These are phyloP conservation scores for Poecile atricapillus DNA, from an alignment of 2,113 vertebrate species.

Conservation along the genomic window DNA sequence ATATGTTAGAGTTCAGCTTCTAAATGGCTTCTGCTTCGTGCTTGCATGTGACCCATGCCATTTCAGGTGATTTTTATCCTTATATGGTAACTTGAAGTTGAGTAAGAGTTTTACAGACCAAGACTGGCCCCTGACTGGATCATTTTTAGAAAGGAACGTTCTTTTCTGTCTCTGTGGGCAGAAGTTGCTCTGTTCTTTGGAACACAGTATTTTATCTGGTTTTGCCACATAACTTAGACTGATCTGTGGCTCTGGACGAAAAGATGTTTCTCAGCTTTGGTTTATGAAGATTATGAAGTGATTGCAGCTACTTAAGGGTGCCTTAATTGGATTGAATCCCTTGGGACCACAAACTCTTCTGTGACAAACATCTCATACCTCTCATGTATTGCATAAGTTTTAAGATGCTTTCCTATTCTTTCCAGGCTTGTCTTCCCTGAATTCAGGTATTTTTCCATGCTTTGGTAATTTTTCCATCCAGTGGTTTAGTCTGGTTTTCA, in stretches of 20 bases:
- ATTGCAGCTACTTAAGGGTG: neutral
- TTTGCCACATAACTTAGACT: neutral
- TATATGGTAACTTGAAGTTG: neutral
- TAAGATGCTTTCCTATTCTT: neutral
- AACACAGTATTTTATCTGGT: neutral
- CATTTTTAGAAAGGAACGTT: neutral
- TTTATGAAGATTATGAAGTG: neutral
- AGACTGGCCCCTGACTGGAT: neutral
- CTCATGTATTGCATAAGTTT: neutral
- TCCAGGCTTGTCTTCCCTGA: neutral
- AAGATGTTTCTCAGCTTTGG: neutral
- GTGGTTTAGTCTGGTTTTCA: neutral
- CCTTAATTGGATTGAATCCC: neutral
- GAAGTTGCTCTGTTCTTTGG: neutral
- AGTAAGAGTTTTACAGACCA: neutral
- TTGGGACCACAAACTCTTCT: neutral
- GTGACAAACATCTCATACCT: neutral
- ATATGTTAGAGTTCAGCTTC: neutral
- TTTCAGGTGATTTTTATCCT: neutral
- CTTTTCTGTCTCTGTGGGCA: neutral
- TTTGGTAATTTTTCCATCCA: neutral
- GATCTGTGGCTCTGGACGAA: neutral
- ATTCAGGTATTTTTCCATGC: neutral
- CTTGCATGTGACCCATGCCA: neutral
- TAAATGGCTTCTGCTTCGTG: neutral